Base-by-base conservation (phyloP, 2,113 vertebrate species). In the Mustelus asterias region DNA sequence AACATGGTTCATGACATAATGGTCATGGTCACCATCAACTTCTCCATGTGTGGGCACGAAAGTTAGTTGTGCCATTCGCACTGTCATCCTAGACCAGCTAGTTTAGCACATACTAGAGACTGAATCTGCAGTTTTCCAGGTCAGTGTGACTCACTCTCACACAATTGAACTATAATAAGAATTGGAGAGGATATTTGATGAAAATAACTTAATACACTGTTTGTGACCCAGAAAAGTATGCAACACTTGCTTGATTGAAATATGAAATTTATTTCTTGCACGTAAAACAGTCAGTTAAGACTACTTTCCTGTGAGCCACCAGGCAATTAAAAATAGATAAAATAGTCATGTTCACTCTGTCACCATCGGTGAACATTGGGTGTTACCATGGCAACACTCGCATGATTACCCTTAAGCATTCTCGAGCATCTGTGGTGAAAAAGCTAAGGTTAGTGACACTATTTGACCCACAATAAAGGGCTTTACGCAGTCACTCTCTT, bases 291-390 rank as follows among this genome's bases (percentile, higher is more conserved):
- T 41, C 37, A 83, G 37, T 83, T n/a, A 44, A 83, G 37, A 7
- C 80, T 20, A 83, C 37, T 83, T 83, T 83, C 37, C 37, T 44
- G 80, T 83, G 37, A 83, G 37, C 37, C 80, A 83, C 3, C 37
- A 83, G 80, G 80, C 80, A 83, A 83, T 44, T 83, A 83, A 44
- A 83, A 83, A 83, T 83, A 41, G 37, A 83, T 83, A 37, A 83
- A 83, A 41, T 44, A 83, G 37, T 37, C n/a, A 37, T 83, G n/a
- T 83, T 83, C 78, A 18, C 14, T 9, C 80, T 83, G n/a, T 83
- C 6, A 3, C 80, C 80, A 83, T 83, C 80, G 22, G 80, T 41
- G 37, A 83, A 22, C 37, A 83, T 83, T 44, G 41, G 18, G 14
- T 83, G 80, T 83, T 83, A 7, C 80, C 80, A 83, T 83, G 80